Evolutionary conservation across 2,797 vertebrate species (phyloP), one percentile per base, ranked within the genome.

Genomic region (Myotis vivesi): DNA sequence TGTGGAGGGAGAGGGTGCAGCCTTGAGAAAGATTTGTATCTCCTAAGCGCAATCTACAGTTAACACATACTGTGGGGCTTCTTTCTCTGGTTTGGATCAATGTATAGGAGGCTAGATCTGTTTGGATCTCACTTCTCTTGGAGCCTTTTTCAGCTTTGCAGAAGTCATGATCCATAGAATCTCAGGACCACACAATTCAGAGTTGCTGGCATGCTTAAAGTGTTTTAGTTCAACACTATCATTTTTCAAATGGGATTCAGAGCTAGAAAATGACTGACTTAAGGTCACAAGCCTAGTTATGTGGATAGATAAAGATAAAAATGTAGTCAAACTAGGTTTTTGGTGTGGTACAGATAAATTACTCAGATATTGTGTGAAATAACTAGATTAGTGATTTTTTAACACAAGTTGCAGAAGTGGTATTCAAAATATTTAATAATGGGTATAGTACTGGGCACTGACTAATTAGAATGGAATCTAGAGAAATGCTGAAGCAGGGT

Each of bases 361-460:
- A 75, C 22, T 82, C 57, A 79, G 17, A 64, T 46, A 22, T 86
- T 73, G 28, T 90, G 28, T 79, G 81, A 93, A 93, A 69, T 85
- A 69, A 94, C 20, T 46, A 91, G 30, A 91, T 88, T 73, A 89
- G 30, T 83, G 51, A 33, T 92, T 96, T 25, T 90, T 51, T 28
- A 92, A 79, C n/a, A 81, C 30, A 81, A 73, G 73, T 11, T 93
- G 55, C 73, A 85, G 59, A 72, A 86, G 33, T 71, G 51, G 64
- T 53, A 94, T 89, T 94, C 36, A 88, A 94, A 92, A 82, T 92
- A 95, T 94, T 94, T 91, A 83, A 82, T 91, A 96, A 94, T 13
- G 22, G 38, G 79, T 92, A 57, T 77, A 59, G 12, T 53, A 66
- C 49, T 83, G 30, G 79, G 15, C 79, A 71, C 28, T 91, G 53